Evolutionary conservation across 2,888 invertebrate genomes (phyloP), one percentile per base, ranked within the genome.

Genomic region (Acanthopleura granulata): DNA sequence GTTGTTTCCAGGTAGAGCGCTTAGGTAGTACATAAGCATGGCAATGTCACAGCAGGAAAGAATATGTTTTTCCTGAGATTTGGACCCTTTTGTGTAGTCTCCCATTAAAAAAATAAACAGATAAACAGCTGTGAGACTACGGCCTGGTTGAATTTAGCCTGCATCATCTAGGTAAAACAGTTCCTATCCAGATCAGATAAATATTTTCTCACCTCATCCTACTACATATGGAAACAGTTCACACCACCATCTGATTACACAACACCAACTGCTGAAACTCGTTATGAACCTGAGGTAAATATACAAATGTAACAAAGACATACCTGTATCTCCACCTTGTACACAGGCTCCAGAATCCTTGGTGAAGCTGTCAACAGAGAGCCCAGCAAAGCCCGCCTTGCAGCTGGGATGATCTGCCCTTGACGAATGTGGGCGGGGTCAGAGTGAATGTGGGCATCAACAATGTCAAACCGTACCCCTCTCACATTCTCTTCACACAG

Each of bases 341-440:
- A 99, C 15, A 99, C 98, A 14, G 99, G 99, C 92, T 99, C 99
- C 95, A 98, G 96, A 74, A 99, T 93, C 85, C 98, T 94, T 66
- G 99, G 99, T 75, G 93, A 91, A 79, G 99, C 99, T 72, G 99
- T 99, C 89, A 99, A 93, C 82, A 96, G 93, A 90, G 96, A 95
- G 82, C 99, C 99, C 92, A 99, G 98, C 91, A 99, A 93, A 88
- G 96, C 96, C 92, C 99, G 95, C 91, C 99, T 95, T 82, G 99
- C 96, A 57, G 98, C 98, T 89, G 98, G 98, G 93, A 99, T 99
- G 93, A 99, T 98, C 93, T 99, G 99, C 89, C 98, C 98, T 92
- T 98, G 99, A 91, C 99, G 98, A 92, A 99, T 95, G 94, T 99
- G 99, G 92, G 99, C 99, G 88, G 99, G 98, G 91, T 99, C 99